These are phyloP conservation scores for Leptinotarsa texana DNA, from an alignment of 1,140 invertebrate genomes.

Conservation along the genomic window DNA sequence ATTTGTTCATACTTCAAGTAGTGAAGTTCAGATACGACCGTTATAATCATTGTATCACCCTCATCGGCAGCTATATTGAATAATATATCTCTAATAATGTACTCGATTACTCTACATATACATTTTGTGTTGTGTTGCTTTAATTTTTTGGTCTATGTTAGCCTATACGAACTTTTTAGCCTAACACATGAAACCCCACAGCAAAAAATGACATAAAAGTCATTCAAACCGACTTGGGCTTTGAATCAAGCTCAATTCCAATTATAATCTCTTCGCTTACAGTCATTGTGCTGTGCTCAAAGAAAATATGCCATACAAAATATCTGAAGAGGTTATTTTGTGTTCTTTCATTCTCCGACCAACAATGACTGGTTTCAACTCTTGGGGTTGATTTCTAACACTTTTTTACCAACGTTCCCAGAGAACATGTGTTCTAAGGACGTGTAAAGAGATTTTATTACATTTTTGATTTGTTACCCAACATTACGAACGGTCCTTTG, in stretches of 20 bases:
- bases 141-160: no score
- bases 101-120: no score
- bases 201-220: no score
- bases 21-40: no score
- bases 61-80: no score
- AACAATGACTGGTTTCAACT: not conserved
- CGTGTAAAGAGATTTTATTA: conserved; percentile 39
- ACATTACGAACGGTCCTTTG: conserved; percentile 34
- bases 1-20: no score
- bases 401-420: conserved; percentile 11
- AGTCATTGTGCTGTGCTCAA: not conserved
- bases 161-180: no score
- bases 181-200: no score
- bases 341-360: not conserved
- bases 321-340: conserved; percentile 4
- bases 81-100: no score
- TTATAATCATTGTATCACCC: no score
- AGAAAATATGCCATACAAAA: not conserved
- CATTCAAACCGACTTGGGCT: no score
- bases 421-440: conserved; percentile 38
- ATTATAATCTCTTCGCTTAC: not conserved
- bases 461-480: conserved; percentile 40
- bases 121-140: no score
- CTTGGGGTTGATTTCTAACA: conserved; percentile 2
- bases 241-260: not conserved